A percentile compares a stretch with the other conserved stretches of the same genome.
These are phyloP conservation scores for Hiodon tergisus DNA, from an alignment of 2,113 vertebrate genomes.

Conservation along the genomic window DNA sequence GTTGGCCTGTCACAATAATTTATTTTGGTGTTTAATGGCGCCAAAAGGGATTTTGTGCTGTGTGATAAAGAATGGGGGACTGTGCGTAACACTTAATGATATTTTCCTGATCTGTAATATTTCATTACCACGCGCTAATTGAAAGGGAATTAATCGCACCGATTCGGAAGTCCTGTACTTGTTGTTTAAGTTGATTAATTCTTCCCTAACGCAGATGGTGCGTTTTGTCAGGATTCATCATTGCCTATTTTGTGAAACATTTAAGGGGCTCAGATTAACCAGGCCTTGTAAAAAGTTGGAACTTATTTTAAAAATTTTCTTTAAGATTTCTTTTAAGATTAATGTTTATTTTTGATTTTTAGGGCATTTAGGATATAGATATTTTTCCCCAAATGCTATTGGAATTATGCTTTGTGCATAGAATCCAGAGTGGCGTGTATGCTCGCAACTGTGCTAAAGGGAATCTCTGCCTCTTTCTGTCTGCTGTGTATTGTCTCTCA, in stretches of 20 bases:
- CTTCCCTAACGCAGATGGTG: slow-evolving; percentile 17
- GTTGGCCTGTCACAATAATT: slow-evolving; percentile 44
- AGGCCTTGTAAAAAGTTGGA: neutral
- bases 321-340: slow-evolving; percentile 10
- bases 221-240: slow-evolving; percentile 24
- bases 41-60: slow-evolving; percentile 24
- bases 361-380: neutral
- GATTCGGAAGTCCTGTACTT: slow-evolving; percentile 26
- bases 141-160: slow-evolving; percentile 33
- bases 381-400: neutral
- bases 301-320: neutral
- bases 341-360: neutral
- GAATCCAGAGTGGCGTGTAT: neutral
- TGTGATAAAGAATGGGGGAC: slow-evolving; percentile 36
- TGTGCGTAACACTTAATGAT: slow-evolving; percentile 29
- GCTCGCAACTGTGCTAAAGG: neutral
- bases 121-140: slow-evolving; percentile 45
- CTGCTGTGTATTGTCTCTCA: neutral
- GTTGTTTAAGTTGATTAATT: slow-evolving; percentile 37
- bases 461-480: neutral
- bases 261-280: slow-evolving; percentile 9
- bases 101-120: slow-evolving; percentile 41
- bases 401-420: neutral
- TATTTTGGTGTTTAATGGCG: slow-evolving; percentile 45
- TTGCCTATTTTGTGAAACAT: neutral